Evolutionary conservation across 2,113 vertebrate species (phyloP), one percentile per base, ranked within the genome.

Genomic region (Paradisaea rubra): DNA sequence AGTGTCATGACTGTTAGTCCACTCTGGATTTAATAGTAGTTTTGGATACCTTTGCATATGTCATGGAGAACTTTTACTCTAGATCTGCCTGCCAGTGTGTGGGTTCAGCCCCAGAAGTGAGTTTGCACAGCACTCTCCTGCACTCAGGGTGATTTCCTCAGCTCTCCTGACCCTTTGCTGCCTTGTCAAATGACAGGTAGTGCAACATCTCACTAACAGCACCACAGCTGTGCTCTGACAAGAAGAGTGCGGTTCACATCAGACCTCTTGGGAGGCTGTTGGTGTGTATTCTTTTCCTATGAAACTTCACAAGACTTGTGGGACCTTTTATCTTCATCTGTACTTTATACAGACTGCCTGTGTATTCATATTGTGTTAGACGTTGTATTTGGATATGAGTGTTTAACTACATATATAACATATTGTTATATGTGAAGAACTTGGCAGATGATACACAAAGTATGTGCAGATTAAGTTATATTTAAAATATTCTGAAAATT

Each of bases 381-480:
- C 8, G 1, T 57, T 83, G 69, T 87, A 81, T 65, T 95, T 93
- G 91, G 78, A 87, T 84, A 73, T 50, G 54, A 57, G 28, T 89
- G 84, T 95, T 96, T 93, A 94, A 93, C 94, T 47, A 17, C 89
- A 7, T 59, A n/a, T 81, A 79, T 79, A 81, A 76, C 11, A 8
- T 60, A 53, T 76, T 57, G 50, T 76, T 65, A 91, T 30, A 81
- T 3, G 5, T 50, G 64, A 89, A 76, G 52, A 57, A 84, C 57
- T 79, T 84, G 45, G 42, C 65, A 76, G 5, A 33, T 94, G 95
- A 97, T 88, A 81, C 76, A 84, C 57, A 77, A 97, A 91, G 72
- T 95, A 97, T 88, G 89, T 91, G 87, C 87, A 91, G 88, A 78
- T 92, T 94, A 96, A 97, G 95, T 97, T 69, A 69, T 92, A 81